Evolutionary conservation across 1,140 invertebrate genomes (phyloP).

Genomic region (Scaptomyza graminum): DNA sequence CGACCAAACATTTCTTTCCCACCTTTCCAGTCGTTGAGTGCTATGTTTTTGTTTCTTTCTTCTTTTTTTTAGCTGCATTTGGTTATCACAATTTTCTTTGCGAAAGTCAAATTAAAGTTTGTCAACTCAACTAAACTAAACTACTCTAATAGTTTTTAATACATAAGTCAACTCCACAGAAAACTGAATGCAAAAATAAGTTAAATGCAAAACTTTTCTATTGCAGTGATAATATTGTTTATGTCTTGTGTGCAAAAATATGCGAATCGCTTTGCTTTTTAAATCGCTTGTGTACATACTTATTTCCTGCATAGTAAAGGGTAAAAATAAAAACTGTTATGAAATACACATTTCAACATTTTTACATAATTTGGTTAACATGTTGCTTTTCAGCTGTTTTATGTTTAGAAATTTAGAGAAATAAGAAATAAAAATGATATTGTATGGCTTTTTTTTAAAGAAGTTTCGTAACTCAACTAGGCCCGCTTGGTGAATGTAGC

Average conservation of each 20-base stretch:
- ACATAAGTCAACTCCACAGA: slow-evolving; percentile 43
- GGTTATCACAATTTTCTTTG: slow-evolving; percentile 33
- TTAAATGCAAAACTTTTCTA: slow-evolving; percentile 37
- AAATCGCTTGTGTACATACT: no score
- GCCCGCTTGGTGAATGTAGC: no score
- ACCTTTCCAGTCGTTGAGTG: background rate
- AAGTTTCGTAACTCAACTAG: no score
- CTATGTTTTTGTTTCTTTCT: background rate
- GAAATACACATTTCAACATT: no score
- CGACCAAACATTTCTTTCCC: background rate
- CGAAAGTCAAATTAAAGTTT: slow-evolving; percentile 75
- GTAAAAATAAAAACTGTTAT: no score
- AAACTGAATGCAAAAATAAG: slow-evolving; percentile 35
- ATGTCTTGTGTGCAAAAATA: background rate
- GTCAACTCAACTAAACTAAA: slow-evolving; percentile 47
- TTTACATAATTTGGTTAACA: no score
- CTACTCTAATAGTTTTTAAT: slow-evolving; percentile 70
- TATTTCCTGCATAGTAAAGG: no score
- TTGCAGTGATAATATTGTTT: slow-evolving; percentile 19
- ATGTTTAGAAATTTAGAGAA: no score
- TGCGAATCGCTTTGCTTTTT: background rate
- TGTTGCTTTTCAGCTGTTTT: no score
- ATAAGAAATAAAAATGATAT: no score
- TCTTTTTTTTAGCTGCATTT: slow-evolving; percentile 24
- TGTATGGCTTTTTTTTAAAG: no score